Base-by-base conservation (phyloP, 2,797 vertebrate species). In the Xenentodon cancila region DNA sequence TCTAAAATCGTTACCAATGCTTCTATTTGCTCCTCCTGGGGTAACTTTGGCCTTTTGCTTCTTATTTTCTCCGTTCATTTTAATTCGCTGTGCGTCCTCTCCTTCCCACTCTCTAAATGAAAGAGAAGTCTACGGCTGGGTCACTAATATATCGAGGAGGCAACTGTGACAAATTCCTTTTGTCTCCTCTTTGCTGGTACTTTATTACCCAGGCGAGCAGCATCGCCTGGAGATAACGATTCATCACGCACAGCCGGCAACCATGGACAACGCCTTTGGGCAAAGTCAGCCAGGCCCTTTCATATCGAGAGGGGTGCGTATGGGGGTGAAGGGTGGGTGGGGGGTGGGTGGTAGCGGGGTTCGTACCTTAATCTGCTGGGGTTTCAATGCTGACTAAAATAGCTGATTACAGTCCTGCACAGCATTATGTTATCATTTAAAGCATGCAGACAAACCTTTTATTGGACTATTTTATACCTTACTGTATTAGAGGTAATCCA, bases 141-240 rank as follows among this genome's bases (percentile, higher is more conserved):
- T 91, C 89, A 87, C 89, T 84, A 84, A 88, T 84, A 89, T 84
- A 89, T 84, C 73, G 79, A 59, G 73, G 82, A 81, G 82, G 85
- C 87, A 88, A 88, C 91, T 88, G 91, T 93, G 92, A 94, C 91
- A 92, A 91, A 94, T 93, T 93, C 86, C 87, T 88, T 92, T 93
- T 93, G 93, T 94, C 91, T 93, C 87, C 88, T 86, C 77, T 88
- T 92, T 91, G 89, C 90, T 82, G 88, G 81, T 93, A 92, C 92
- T 94, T 93, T 94, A 93, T 94, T 93, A 94, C 89, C 86, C 90
- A 87, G 86, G 89, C 88, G 84, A 89, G 90, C 85, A 72, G 56
- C 87, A 82, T 86, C 69, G 92, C 93, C 92, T 82, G 89, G 69
- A 92, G 93, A 91, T 80, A 91, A 84, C 90, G 85, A 94, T 94